A percentile compares a stretch with the other conserved stretches of the same genome.
Conservation (phyloP, 2,797 vertebrate genomes). For the Pteropus rufus region DNA sequence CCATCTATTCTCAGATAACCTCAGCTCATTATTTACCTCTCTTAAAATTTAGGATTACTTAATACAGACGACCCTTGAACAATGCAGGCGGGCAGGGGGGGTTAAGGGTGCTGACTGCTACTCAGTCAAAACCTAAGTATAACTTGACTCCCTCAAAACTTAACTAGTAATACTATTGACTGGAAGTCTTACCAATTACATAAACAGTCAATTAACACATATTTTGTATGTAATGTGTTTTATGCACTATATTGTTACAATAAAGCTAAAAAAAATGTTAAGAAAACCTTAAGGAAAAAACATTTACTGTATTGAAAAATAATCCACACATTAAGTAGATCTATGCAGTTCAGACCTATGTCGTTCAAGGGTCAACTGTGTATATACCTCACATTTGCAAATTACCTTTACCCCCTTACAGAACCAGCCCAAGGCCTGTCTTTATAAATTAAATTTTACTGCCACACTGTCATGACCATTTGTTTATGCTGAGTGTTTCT, state of each 20-base stretch:
- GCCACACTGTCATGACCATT: background rate
- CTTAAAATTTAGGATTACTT: background rate
- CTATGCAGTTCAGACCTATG: background rate
- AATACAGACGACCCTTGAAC: background rate
- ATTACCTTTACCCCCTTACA: background rate
- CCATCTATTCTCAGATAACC: background rate
- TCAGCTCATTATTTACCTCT: background rate
- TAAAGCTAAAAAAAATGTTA: background rate
- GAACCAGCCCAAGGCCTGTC: background rate
- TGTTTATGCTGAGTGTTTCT: background rate
- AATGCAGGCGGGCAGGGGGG: background rate
- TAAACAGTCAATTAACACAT: background rate
- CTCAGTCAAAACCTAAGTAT: background rate
- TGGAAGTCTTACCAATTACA: background rate
- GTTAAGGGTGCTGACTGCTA: background rate
- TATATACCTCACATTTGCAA: background rate
- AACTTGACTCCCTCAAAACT: background rate
- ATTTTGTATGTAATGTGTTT: background rate
- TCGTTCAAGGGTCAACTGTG: background rate
- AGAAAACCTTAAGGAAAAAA: background rate
- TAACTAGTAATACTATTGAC: background rate
- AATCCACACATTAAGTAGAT: background rate
- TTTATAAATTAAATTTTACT: background rate
- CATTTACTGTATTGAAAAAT: background rate
- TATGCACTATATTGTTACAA: background rate